A percentile compares a stretch with the other conserved stretches of the same genome.
phyloP scores from a whole-genome alignment of 2,113 vertebrate genomes.

The Hippocampus comes region DNA sequence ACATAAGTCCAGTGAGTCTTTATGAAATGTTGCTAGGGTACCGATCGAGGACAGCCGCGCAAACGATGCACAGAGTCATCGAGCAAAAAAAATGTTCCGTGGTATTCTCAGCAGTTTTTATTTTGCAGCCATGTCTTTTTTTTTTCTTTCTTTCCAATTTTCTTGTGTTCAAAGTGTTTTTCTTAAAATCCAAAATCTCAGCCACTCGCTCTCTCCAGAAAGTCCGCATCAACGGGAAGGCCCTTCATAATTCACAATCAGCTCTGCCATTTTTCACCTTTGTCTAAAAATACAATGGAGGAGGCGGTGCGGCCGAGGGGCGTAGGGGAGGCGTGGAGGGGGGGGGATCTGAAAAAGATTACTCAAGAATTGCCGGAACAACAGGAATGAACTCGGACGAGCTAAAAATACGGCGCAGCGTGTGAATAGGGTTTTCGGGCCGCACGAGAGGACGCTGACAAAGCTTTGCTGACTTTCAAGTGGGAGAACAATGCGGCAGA shows the following conservation, averaged over 20 bases:
- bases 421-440: slow-evolving; percentile 74
- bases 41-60: no score
- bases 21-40: no score
- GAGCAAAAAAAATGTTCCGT: neutral
- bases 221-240: slow-evolving; percentile 50
- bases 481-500: slow-evolving; percentile 71
- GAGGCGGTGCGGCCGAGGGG: slow-evolving; percentile 27
- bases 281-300: slow-evolving; percentile 74
- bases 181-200: neutral
- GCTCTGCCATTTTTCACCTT: slow-evolving; percentile 67
- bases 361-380: slow-evolving; percentile 76
- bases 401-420: slow-evolving; percentile 71
- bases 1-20: no score
- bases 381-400: slow-evolving; percentile 53
- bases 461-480: slow-evolving; percentile 71
- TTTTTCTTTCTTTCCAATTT: slow-evolving; percentile 4
- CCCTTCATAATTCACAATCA: slow-evolving; percentile 55
- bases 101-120: no score
- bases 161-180: slow-evolving; percentile 18
- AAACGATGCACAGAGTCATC: no score
- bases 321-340: neutral
- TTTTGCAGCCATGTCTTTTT: slow-evolving; percentile 5
- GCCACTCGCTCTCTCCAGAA: neutral
- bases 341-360: slow-evolving; percentile 61
- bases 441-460: slow-evolving; percentile 66